Evolutionary conservation across 2,797 vertebrate species (phyloP), one percentile per base, ranked within the genome.

Genomic region (Danio choprae): DNA sequence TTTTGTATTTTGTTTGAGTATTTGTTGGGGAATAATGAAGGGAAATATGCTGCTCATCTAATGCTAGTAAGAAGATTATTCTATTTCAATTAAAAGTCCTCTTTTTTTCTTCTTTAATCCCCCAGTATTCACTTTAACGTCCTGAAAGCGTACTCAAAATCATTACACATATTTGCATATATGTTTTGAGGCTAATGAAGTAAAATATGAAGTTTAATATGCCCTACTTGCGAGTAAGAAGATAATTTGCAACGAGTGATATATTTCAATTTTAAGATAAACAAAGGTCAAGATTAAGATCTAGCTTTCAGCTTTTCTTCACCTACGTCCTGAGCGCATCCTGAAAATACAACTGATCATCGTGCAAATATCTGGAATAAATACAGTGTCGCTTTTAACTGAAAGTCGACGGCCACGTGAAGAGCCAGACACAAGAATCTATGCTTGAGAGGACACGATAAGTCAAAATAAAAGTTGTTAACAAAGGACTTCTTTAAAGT

Each of bases 381-480:
- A 2, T 43, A 51, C 0, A 43, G 13, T 29, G 6, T n/a, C 41
- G 60, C 44, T 36, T 60, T 13, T n/a, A 18, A 29, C 71, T 48
- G 41, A 70, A 59, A 22, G 16, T 44, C 22, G 15, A 65, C 18
- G 60, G 74, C 74, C 63, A 40, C 11, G 13, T 74, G 64, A 80
- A 81, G 41, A 68, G 63, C 6, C 79, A 72, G 58, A 50, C 50
- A 59, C 22, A 82, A 70, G 58, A 60, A 85, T 86, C 72, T 68
- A 64, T 56, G 85, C 41, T 79, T 82, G 64, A 79, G 74, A 87
- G 71, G 82, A 88, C 62, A 84, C 64, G 81, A 86, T 84, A 86
- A 88, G 65, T 78, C 79, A 40, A 84, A 77, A 77, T 87, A 79
- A 86, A 87, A 88, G 80, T 81, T 56, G 62, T 71, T 77, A 72